Percentiles rank a stretch among this genome's conserved stretches.
Evolutionary conservation across 2,797 vertebrate genomes (phyloP).

Genomic region (Mastacembelus armatus): DNA sequence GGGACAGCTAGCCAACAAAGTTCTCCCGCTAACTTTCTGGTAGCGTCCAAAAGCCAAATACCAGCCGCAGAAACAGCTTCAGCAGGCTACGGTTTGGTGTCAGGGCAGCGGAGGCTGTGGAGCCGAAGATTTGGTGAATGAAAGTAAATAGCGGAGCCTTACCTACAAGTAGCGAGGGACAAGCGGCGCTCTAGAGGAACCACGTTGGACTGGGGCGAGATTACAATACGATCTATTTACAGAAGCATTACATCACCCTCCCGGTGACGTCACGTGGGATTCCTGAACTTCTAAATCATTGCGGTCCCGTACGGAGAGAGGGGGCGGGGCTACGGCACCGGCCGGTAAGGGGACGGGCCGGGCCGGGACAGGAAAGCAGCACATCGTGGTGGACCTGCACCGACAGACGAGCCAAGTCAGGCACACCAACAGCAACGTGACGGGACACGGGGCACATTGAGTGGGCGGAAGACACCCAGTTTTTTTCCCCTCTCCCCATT

Average conservation of each 20-base stretch:
- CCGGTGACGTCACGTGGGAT: constrained; percentile 99
- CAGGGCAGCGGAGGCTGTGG: neutral
- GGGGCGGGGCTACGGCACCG: constrained; percentile 69
- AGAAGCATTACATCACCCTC: constrained; percentile 99
- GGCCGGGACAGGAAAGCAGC: constrained; percentile 10
- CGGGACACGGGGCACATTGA: constrained; percentile 54
- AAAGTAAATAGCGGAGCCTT: constrained; percentile 81
- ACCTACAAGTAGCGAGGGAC: constrained; percentile 91
- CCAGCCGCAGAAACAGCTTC: neutral
- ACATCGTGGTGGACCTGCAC: constrained; percentile 14
- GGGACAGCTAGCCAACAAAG: constrained; percentile 35
- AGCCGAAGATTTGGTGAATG: constrained; percentile 72
- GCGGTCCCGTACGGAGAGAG: constrained; percentile 88
- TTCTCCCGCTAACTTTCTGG: constrained; percentile 38
- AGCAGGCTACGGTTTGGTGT: neutral
- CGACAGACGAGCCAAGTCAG: constrained; percentile 1
- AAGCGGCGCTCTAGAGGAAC: constrained; percentile 93
- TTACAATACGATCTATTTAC: constrained; percentile 99
- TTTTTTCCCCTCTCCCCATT: neutral
- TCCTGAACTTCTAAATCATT: constrained; percentile 99
- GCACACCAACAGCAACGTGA: constrained; percentile 59
- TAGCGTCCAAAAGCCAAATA: neutral
- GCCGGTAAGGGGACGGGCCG: constrained; percentile 46
- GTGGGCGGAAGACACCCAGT: constrained; percentile 41
- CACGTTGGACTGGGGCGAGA: constrained; percentile 99